Percentiles rank a stretch among this genome's conserved stretches.
These are phyloP conservation scores for Montipora cactus DNA, from an alignment of 64 coral and sea anemone genomes.

Conservation along the genomic window DNA sequence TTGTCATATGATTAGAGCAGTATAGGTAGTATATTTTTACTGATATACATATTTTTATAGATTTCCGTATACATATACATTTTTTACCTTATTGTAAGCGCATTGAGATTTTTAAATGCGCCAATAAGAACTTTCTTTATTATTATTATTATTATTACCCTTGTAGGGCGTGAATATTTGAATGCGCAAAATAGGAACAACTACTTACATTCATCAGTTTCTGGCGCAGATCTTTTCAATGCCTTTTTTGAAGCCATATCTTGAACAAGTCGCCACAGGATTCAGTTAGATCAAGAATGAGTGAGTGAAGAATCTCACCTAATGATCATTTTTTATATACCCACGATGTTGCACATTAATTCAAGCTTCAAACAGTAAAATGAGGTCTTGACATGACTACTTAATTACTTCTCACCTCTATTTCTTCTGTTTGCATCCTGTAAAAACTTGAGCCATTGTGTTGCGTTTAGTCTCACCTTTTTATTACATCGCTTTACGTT, in stretches of 20 bases:
- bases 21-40: no score
- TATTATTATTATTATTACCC: no score
- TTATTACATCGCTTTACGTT: neutral
- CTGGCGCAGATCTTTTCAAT: neutral
- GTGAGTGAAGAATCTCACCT: neutral
- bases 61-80: no score
- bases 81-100: no score
- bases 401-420: slow-evolving; percentile 33
- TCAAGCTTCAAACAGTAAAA: neutral
- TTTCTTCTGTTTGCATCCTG: neutral
- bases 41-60: no score
- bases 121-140: no score
- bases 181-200: no score
- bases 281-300: neutral
- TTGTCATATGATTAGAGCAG: no score
- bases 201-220: slow-evolving; percentile 21
- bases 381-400: slow-evolving; percentile 10
- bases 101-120: no score
- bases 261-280: no score
- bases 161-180: no score
- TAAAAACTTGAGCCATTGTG: neutral
- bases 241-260: neutral
- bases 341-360: no score
- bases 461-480: neutral
- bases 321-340: neutral